Percentiles rank a stretch among this genome's conserved stretches.
These are phyloP conservation scores for Pyrocoelia pectoralis DNA, from an alignment of 2,888 invertebrate species.

Conservation along the genomic window DNA sequence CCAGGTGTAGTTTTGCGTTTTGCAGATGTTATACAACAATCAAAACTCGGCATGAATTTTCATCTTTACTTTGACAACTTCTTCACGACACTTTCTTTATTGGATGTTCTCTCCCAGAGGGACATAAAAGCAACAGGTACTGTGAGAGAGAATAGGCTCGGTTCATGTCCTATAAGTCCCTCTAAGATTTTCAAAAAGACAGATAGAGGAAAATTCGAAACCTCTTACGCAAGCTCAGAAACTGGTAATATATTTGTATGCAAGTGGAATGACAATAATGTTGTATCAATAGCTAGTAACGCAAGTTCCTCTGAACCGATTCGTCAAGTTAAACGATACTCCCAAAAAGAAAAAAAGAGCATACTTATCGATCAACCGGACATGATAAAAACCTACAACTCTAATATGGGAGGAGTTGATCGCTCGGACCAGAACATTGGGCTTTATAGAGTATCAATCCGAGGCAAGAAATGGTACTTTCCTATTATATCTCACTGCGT, in stretches of 20 bases:
- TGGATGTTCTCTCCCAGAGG: not conserved
- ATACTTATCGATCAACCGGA: too few species aligned
- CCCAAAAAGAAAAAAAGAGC: too few species aligned
- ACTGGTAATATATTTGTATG: too few species aligned
- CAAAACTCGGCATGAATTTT: not conserved
- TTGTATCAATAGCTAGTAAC: too few species aligned
- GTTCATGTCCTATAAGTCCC: not conserved
- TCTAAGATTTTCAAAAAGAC: not conserved
- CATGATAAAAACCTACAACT: not conserved
- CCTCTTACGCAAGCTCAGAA: too few species aligned
- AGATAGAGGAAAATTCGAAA: not conserved
- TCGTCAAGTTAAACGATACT: too few species aligned
- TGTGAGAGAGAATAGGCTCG: not conserved
- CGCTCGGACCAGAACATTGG: not conserved
- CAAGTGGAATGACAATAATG: too few species aligned
- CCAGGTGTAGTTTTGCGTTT: not conserved
- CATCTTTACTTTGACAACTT: not conserved
- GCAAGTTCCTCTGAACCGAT: too few species aligned
- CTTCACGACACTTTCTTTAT: not conserved
- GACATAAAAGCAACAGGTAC: not conserved
- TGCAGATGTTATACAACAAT: not conserved
- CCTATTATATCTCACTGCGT: not conserved
- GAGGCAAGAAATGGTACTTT: not conserved
- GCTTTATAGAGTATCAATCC: not conserved
- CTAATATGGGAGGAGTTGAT: not conserved